Evolutionary conservation across 2,797 vertebrate genomes (phyloP).

Genomic region (Acrossocheilus wenchowensis): DNA sequence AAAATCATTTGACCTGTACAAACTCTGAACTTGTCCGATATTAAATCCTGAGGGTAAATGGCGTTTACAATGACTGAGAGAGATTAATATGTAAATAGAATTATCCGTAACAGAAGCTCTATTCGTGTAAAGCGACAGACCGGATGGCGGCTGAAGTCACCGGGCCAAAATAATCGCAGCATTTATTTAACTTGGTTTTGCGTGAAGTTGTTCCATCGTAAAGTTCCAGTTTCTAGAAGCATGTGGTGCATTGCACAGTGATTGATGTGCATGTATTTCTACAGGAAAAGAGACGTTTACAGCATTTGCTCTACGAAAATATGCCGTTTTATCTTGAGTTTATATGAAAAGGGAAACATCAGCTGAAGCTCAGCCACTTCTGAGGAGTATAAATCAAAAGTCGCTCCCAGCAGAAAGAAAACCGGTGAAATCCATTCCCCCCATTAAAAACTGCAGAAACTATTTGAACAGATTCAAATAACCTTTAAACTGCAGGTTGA

Average conservation of each 20-base stretch:
- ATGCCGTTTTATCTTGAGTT: neutral
- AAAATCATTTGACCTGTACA: neutral
- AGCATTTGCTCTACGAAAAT: neutral
- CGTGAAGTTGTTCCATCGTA: neutral
- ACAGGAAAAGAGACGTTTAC: neutral
- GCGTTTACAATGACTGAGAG: neutral
- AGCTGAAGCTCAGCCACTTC: neutral
- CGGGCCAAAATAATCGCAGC: conserved; percentile 52
- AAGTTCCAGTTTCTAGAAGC: too few relatives aligned
- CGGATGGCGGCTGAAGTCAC: conserved; percentile 25
- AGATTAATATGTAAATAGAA: neutral
- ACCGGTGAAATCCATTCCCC: neutral
- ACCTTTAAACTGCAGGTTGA: conserved; percentile 13
- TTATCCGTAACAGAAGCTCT: neutral
- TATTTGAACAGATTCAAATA: neutral
- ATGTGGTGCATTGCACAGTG: neutral
- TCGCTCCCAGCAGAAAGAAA: neutral
- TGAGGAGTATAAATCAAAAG: neutral
- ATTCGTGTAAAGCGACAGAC: conserved; percentile 45
- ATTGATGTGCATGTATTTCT: neutral
- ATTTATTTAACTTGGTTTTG: conserved; percentile 55
- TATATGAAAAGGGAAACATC: neutral
- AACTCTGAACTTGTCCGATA: neutral
- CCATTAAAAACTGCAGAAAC: conserved; percentile 15
- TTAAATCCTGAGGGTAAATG: neutral